phyloP scores from a whole-genome alignment of 2,113 vertebrate genomes.

The Vombatus ursinus region DNA sequence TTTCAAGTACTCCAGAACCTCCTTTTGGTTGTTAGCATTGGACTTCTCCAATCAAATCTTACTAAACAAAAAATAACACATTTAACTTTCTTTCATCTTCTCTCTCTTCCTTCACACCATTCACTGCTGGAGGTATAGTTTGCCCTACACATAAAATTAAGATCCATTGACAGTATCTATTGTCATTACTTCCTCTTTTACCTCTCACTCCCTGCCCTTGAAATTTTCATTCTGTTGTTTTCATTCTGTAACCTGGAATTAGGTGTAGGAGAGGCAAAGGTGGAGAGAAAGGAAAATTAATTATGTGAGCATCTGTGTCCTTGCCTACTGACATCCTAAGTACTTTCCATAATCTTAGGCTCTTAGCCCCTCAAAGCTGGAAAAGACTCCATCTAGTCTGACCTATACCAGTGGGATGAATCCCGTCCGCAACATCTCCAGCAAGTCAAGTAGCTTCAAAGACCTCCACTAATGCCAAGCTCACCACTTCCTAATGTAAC shows the following conservation, averaged over 20 bases:
- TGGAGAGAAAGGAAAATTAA: not conserved
- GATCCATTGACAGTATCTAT: not conserved
- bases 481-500: not conserved
- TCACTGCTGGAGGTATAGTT: conserved; percentile 9
- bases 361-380: not conserved
- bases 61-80: conserved; percentile 64
- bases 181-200: not conserved
- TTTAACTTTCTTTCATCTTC: conserved; percentile 47
- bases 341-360: not conserved
- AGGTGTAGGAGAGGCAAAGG: not conserved
- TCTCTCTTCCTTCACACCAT: conserved; percentile 43
- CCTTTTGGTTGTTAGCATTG: conserved; percentile 3
- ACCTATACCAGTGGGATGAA: not conserved
- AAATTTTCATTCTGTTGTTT: not conserved
- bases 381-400: not conserved
- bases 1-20: conserved; percentile 66
- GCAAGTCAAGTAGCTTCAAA: not conserved
- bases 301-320: not conserved
- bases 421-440: not conserved
- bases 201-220: not conserved
- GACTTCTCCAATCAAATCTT: conserved; percentile 55
- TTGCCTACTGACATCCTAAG: not conserved
- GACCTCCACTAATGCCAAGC: not conserved
- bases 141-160: conserved; percentile 24
- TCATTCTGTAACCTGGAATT: not conserved